Evolutionary conservation across 2,888 invertebrate species (phyloP).

Genomic region (Rapana venosa): DNA sequence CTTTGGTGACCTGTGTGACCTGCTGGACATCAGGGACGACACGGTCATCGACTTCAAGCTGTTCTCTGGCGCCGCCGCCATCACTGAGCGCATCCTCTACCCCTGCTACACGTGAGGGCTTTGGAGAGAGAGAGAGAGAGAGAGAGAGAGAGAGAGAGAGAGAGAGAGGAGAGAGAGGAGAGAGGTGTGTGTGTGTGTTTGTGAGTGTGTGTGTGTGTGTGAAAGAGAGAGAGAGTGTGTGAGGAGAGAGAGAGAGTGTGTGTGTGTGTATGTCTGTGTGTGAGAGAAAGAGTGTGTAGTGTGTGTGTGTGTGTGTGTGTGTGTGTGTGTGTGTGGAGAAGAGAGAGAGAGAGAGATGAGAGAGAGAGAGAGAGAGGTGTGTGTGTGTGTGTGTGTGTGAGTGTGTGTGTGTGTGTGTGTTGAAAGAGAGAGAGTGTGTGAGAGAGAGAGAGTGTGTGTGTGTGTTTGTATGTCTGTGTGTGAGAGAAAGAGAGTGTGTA

Average conservation of each 20-base stretch:
- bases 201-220: too few species aligned
- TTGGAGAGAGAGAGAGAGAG: too few species aligned
- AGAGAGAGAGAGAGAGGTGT: neutral
- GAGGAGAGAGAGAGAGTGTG: neutral
- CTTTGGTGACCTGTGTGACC: slow-evolving; percentile 56
- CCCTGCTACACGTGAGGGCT: slow-evolving; percentile 56
- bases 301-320: slow-evolving; percentile 9
- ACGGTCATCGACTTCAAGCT: slow-evolving; percentile 67
- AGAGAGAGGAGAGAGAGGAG: too few species aligned
- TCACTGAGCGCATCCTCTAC: slow-evolving; percentile 74
- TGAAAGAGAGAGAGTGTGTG: neutral
- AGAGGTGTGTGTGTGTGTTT: too few species aligned
- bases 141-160: too few species aligned
- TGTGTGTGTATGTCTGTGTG: too few species aligned
- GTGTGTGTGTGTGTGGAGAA: neutral
- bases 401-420: too few species aligned
- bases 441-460: too few species aligned
- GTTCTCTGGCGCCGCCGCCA: slow-evolving; percentile 72
- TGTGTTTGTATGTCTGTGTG: too few species aligned
- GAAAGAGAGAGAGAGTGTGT: neutral
- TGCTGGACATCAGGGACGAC: slow-evolving; percentile 64
- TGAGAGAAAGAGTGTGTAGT: neutral
- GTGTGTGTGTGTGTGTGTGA: neutral
- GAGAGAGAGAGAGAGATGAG: too few species aligned
- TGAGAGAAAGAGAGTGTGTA: too few species aligned